Evolutionary conservation across 2,888 invertebrate species (phyloP).

Genomic region (Sarcophaga rosellei): DNA sequence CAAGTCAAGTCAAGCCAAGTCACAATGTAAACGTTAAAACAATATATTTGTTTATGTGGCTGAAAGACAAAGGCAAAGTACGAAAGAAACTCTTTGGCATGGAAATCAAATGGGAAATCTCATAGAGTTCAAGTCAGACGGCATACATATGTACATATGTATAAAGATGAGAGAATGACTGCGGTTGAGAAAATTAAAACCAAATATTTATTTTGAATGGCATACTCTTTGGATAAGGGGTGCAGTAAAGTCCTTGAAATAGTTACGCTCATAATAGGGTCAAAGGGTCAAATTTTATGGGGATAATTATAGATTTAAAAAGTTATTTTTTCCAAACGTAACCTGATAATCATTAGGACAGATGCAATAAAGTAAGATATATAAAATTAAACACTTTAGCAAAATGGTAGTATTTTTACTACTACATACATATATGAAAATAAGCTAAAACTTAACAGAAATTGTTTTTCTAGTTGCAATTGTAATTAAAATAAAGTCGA

Average conservation of each 20-base stretch:
- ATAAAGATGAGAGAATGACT: neutral
- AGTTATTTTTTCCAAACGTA: no score
- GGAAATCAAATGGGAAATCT: neutral
- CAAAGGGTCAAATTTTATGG: neutral
- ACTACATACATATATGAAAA: neutral
- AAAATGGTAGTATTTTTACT: neutral
- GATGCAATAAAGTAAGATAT: no score
- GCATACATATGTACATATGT: neutral
- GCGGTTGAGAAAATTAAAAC: neutral
- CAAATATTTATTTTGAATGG: conserved; percentile 35
- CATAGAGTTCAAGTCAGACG: neutral
- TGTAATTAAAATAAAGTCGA: no score
- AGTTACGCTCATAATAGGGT: neutral
- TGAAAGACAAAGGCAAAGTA: neutral
- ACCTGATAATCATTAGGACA: no score
- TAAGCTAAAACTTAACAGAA: neutral
- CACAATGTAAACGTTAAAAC: neutral
- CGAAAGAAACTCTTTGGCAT: neutral
- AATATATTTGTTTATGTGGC: neutral
- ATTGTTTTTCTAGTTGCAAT: neutral
- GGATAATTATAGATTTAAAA: no score
- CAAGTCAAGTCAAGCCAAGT: neutral
- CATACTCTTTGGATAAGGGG: neutral
- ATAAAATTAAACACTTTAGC: neutral
- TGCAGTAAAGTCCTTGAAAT: neutral